Conservation (phyloP, 2,888 invertebrate genomes). For the Dynastes tityus region DNA sequence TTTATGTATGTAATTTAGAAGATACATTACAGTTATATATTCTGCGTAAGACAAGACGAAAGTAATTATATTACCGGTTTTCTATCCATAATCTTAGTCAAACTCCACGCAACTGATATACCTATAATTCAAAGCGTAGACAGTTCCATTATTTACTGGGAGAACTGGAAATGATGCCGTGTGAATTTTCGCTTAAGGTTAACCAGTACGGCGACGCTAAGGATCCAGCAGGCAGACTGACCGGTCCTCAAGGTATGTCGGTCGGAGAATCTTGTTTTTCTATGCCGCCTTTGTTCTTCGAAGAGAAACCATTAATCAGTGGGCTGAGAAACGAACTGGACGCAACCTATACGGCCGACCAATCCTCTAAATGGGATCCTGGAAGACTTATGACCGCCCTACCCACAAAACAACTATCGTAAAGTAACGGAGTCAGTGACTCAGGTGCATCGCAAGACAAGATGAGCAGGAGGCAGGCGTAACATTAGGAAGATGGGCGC, state of each 20-base stretch:
- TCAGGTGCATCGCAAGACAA: constrained; percentile 60
- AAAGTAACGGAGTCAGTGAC: constrained; percentile 62
- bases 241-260: constrained; percentile 47
- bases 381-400: constrained; percentile 64
- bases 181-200: constrained; percentile 26
- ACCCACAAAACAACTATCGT: constrained; percentile 60
- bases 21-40: no score
- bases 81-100: no score
- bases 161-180: constrained; percentile 2
- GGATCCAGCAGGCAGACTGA: constrained; percentile 31
- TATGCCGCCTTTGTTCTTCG: constrained; percentile 56
- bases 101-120: no score
- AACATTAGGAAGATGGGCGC: constrained; percentile 53
- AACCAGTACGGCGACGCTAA: constrained; percentile 13
- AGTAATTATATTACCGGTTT: no score
- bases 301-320: constrained; percentile 64
- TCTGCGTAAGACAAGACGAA: no score
- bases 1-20: no score
- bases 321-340: constrained; percentile 58
- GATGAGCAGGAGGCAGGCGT: constrained; percentile 15
- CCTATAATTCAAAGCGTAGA: no score
- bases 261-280: constrained; percentile 45
- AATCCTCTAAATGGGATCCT: constrained; percentile 62
- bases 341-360: constrained; percentile 54
- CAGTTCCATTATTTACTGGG: background rate